Base-by-base conservation (phyloP, 30 jellyfish, hydroid and myxozoan species). In the Chironex yamaguchii region DNA sequence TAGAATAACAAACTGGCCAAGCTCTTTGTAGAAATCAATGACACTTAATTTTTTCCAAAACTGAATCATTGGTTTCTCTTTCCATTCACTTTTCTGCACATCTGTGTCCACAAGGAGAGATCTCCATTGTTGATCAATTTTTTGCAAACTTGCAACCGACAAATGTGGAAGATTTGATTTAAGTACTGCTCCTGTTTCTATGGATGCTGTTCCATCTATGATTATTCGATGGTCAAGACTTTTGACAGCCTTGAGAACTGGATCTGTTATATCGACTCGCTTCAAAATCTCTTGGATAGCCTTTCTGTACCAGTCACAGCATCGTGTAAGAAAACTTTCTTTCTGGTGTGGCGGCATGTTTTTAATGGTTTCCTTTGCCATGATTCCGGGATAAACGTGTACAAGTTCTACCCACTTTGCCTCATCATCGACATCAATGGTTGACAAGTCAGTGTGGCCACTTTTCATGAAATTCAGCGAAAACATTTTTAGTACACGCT, bases 91-190 rank as follows among this genome's bases (percentile, higher is more conserved):
- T 17, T 28, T 67, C 92, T 29, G 54, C 0, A 68, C 79, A 13
- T 11, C 92, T 0, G 26, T 34, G 35, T 65, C 85, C 12, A 48
- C 33, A 1, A 81, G 67, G 25, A 81, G 51, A 0, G 92, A 81
- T n/a, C 78, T 36, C 92, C 92, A 81, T 29, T 81, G 85, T 9
- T 51, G 74, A 50, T 81, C 92, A 27, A 64, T 81, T 21, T n/a
- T 36, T 27, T 81, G 85, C 36, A 81, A 28, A 29, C 85, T 36
- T 49, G 77, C 52, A 26, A n/a, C n/a, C n/a, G n/a, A n/a, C n/a
- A n/a, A n/a, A n/a, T n/a, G n/a, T n/a, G n/a, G n/a, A n/a, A n/a
- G n/a, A n/a, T n/a, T n/a, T n/a, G n/a, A n/a, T n/a, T n/a, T n/a
- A n/a, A n/a, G n/a, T n/a, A n/a, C n/a, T n/a, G n/a, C n/a, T n/a